Conservation (phyloP, 2,888 invertebrate species). For the Latrodectus hesperus region DNA sequence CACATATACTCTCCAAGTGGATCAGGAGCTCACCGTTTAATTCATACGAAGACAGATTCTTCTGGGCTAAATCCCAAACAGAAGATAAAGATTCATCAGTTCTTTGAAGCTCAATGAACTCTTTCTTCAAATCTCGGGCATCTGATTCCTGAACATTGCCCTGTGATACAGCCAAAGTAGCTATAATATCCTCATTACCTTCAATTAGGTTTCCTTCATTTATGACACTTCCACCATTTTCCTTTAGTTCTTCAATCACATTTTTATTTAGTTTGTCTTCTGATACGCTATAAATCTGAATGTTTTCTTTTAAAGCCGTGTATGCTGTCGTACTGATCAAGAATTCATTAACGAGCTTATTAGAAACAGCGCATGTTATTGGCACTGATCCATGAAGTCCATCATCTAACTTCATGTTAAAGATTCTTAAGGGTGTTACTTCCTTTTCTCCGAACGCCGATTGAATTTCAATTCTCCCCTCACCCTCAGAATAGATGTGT, state of each 20-base stretch:
- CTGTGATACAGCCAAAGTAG: too few species aligned
- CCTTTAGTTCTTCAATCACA: background rate
- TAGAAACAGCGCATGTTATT: background rate
- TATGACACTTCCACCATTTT: too few species aligned
- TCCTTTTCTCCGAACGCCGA: background rate
- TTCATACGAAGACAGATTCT: too few species aligned
- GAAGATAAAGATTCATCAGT: too few species aligned
- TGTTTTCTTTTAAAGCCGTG: background rate
- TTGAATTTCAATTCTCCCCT: background rate
- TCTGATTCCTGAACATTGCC: too few species aligned
- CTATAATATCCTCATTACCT: too few species aligned
- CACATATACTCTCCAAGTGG: too few species aligned
- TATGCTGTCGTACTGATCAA: background rate
- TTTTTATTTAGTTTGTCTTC: background rate
- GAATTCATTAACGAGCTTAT: background rate
- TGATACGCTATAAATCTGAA: background rate
- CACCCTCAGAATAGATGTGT: background rate
- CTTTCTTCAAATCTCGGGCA: too few species aligned
- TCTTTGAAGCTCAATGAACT: too few species aligned
- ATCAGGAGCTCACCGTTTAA: too few species aligned
- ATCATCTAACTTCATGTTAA: background rate
- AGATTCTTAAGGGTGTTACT: background rate
- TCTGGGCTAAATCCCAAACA: too few species aligned
- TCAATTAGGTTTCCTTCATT: too few species aligned
- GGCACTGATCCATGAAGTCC: background rate